phyloP scores from a whole-genome alignment of 2,888 invertebrate genomes.

The Caenorhabditis virilis region DNA sequence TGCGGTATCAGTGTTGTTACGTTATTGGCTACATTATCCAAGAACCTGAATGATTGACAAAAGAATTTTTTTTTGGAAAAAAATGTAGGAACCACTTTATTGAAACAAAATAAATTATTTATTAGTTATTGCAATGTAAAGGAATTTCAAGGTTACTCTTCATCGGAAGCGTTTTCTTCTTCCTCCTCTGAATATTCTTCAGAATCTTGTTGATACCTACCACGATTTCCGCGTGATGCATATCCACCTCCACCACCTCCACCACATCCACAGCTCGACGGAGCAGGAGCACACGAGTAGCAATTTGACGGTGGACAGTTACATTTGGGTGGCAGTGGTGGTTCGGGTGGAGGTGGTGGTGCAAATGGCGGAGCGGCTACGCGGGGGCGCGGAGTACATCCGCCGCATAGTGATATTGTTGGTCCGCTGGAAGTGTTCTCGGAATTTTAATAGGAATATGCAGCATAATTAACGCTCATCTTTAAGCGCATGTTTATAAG shows the following conservation, averaged over 20 bases:
- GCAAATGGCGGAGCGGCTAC: constrained; percentile 30
- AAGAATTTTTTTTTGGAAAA: too few relatives aligned
- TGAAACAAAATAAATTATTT: too few relatives aligned
- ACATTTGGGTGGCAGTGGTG: constrained; percentile 23
- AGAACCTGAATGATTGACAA: too few relatives aligned
- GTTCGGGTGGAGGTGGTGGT: constrained; percentile 24
- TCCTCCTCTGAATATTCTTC: constrained; percentile 4
- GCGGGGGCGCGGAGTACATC: constrained; percentile 26
- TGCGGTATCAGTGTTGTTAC: too few relatives aligned
- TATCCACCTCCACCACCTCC: constrained; percentile 13
- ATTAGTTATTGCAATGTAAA: too few relatives aligned
- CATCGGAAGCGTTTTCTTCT: constrained; percentile 1
- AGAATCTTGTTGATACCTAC: neutral
- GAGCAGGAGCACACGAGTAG: constrained; percentile 22
- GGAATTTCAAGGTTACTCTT: too few relatives aligned
- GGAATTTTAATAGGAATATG: neutral
- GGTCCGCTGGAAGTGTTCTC: constrained; percentile 18
- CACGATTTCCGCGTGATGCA: neutral
- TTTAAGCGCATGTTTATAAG: neutral
- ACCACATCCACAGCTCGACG: constrained; percentile 26
- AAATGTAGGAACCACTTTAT: too few relatives aligned
- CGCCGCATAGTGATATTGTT: constrained; percentile 25
- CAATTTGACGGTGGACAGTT: constrained; percentile 26
- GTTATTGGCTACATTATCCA: too few relatives aligned
- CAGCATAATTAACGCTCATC: neutral